phyloP scores from a whole-genome alignment of 1,140 invertebrate genomes.

The Helicorthomorpha holstii region DNA sequence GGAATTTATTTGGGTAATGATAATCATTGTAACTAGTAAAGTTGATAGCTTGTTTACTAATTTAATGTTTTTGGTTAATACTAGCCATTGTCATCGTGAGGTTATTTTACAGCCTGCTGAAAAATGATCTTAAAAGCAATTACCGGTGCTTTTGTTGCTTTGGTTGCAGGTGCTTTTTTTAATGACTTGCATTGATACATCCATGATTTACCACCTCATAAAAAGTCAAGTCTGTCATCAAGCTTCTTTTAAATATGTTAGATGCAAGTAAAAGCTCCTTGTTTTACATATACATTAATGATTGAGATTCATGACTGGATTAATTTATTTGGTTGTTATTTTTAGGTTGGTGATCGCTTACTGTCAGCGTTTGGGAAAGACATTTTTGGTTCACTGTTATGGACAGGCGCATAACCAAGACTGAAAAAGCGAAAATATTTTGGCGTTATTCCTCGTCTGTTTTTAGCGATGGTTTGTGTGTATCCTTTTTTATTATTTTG shows the following conservation, averaged over 20 bases:
- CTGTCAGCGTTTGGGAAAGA: slow-evolving; percentile 97
- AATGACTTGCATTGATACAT: slow-evolving; percentile 85
- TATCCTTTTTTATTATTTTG: slow-evolving; percentile 51
- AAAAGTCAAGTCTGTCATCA: slow-evolving; percentile 97
- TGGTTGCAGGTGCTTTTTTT: slow-evolving; percentile 68
- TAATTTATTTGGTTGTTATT: too few species aligned
- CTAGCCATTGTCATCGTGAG: too few species aligned
- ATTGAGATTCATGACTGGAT: too few species aligned
- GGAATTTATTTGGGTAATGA: slow-evolving; percentile 50
- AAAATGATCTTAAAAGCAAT: slow-evolving; percentile 91
- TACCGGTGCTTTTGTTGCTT: slow-evolving; percentile 61
- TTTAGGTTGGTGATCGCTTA: slow-evolving; percentile 72
- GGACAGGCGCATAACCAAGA: slow-evolving; percentile 88
- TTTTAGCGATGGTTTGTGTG: slow-evolving; percentile 74
- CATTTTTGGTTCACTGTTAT: slow-evolving; percentile 88
- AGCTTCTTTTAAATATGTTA: slow-evolving; percentile 98
- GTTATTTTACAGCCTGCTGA: slow-evolving; percentile 75
- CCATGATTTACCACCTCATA: slow-evolving; percentile 96
- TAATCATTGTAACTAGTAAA: slow-evolving; percentile 50
- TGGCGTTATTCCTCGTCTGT: slow-evolving; percentile 68
- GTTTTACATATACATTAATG: not conserved
- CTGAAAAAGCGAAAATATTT: slow-evolving; percentile 64
- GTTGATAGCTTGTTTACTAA: slow-evolving; percentile 47
- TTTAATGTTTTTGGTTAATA: too few species aligned
- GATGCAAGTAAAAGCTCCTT: slow-evolving; percentile 41